phyloP scores from a whole-genome alignment of 2,113 vertebrate species.

The Rhinolophus sinicus region DNA sequence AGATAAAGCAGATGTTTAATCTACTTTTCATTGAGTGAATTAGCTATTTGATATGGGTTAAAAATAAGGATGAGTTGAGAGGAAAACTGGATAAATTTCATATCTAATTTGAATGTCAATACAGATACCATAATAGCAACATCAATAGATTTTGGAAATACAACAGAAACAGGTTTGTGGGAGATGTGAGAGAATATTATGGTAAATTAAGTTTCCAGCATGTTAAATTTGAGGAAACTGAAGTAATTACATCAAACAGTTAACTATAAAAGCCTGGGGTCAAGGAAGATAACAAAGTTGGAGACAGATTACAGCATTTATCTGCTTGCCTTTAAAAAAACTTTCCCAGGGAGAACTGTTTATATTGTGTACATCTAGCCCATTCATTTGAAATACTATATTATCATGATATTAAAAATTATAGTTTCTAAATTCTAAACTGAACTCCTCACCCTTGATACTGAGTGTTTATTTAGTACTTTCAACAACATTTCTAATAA shows the following conservation, averaged over 20 bases:
- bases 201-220: not conserved
- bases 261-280: not conserved
- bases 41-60: not conserved
- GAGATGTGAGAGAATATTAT: not conserved
- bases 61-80: not conserved
- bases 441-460: not conserved
- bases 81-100: not conserved
- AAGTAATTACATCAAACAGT: not conserved
- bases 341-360: not conserved
- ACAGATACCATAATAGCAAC: not conserved
- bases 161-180: not conserved
- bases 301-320: not conserved
- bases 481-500: not conserved
- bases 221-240: not conserved
- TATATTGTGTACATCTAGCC: not conserved
- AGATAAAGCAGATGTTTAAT: not conserved
- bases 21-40: not conserved
- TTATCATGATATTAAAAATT: not conserved
- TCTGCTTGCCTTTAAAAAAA: not conserved
- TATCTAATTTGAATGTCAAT: not conserved
- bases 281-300: not conserved
- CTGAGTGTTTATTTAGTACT: not conserved
- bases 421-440: not conserved
- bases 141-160: not conserved
- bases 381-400: not conserved